Evolutionary conservation across 35 echinoderm and acorn worm genomes (phyloP).

Genomic region (Ophioderma brevispina): DNA sequence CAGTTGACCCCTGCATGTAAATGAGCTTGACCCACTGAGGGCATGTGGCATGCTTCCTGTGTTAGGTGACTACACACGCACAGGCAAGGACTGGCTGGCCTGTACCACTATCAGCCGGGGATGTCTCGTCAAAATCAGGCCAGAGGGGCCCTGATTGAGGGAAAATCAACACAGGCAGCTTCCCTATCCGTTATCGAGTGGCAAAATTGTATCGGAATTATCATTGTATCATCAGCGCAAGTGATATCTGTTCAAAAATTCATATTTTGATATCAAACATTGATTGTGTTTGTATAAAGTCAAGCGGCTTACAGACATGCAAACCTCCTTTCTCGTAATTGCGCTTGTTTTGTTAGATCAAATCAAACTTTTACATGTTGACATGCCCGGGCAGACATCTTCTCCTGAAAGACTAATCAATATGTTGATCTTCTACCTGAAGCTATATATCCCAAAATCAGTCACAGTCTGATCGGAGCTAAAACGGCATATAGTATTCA

Average conservation of each 20-base stretch:
- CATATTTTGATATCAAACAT: neutral
- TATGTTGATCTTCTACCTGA: neutral
- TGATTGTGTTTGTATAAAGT: neutral
- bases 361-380: neutral
- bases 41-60: conserved; percentile 4
- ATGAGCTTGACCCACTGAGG: conserved; percentile 12
- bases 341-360: neutral
- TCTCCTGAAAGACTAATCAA: neutral
- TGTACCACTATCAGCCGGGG: neutral
- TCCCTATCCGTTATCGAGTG: neutral
- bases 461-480: neutral
- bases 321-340: neutral
- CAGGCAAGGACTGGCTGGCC: neutral
- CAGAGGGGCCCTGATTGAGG: neutral
- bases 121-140: neutral
- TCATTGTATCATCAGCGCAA: neutral
- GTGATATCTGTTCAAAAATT: neutral
- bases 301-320: neutral
- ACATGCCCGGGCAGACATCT: neutral
- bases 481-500: too few species aligned
- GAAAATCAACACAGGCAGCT: conserved; percentile 3
- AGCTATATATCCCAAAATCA: neutral
- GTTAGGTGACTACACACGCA: neutral
- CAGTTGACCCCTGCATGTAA: conserved; percentile 8
- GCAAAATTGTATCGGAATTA: neutral